Evolutionary conservation across 2,888 invertebrate genomes (phyloP), one percentile per base, ranked within the genome.

Genomic region (Autographa pulchrina): DNA sequence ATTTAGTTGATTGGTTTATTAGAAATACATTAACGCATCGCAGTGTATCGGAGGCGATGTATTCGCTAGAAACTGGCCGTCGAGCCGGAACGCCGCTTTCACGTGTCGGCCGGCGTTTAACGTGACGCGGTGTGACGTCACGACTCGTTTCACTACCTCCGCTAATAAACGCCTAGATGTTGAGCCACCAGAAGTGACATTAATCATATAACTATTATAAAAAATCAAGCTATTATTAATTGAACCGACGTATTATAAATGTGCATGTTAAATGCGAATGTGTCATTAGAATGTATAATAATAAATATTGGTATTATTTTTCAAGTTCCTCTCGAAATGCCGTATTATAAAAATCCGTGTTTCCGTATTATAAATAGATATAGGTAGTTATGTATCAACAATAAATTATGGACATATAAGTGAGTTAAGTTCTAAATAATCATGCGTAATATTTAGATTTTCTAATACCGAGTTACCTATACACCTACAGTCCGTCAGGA

Each of bases 21-120:
- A 78, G 80, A 74, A 75, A 77, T 68, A 73, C 68, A 80, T 80
- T 72, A 77, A 75, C 72, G 78, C 79, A 76, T 77, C 80, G 74
- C 72, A 73, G 77, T 81, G 73, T 78, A 84, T 84, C 80, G 83
- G 77, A 69, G 73, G 74, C 80, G 70, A 79, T 80, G 77, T 82
- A 80, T 84, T 82, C 76, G 75, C 88, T 90, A 93, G 95, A 95
- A 94, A 95, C 92, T 91, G 90, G 82, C 88, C 92, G 91, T 74
- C 93, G 91, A 90, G 90, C 90, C 91, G 93, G 92, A 93, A 94
- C 95, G 85, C 86, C 92, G 94, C 95, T 94, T 95, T 95, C 95
- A 81, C 85, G 74, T 76, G 43, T 67, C 79, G 73, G 84, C 85
- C 84, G 83, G 82, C 78, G 86, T 78, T 41, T 80, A 75, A 84